Base-by-base conservation (phyloP, 2,888 invertebrate genomes). In the Euphydryas editha region DNA sequence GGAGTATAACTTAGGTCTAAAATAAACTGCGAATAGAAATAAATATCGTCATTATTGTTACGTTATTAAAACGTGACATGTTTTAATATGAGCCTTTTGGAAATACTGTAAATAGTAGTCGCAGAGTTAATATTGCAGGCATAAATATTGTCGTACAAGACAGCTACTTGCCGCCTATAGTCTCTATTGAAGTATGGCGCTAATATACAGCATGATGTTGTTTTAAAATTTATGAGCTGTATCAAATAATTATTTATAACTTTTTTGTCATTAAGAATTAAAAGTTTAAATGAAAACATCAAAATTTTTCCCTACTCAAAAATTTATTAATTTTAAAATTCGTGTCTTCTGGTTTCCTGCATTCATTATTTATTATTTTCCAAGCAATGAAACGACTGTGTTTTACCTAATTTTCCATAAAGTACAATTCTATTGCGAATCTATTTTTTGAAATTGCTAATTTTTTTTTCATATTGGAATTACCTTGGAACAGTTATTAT, bases 111-210 rank as follows among this genome's bases (percentile, higher is more conserved):
- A 83, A 85, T 84, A 84, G 85, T 85, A 83, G 81, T 84, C 79
- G 81, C 75, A 77, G 83, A 91, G 92, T 93, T 93, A 92, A 93
- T 93, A 93, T 92, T 87, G 86, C 85, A 83, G 87, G 87, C 93
- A 93, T 93, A 93, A 93, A 93, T 93, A 93, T 92, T 86, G 89
- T 87, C 85, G 84, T 82, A 76, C 81, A 78, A 78, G 91, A 92
- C 92, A 91, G 88, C 86, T 79, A 81, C 87, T 82, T 83, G 87
- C 87, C 87, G 85, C 88, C 83, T 85, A 77, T 86, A 91, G 89
- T 88, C 91, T 90, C 86, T 83, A 91, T 91, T 92, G 91, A 92
- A 87, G 90, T 86, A 91, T 90, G 79, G 83, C 83, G 60, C 54
- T 65, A 39, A 63, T 71, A 69, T 84, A 90, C 85, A 88, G 88